Percentiles rank a stretch among this genome's conserved stretches.
These are phyloP conservation scores for Chironomus riparius DNA, from an alignment of 2,888 invertebrate genomes.

Conservation along the genomic window DNA sequence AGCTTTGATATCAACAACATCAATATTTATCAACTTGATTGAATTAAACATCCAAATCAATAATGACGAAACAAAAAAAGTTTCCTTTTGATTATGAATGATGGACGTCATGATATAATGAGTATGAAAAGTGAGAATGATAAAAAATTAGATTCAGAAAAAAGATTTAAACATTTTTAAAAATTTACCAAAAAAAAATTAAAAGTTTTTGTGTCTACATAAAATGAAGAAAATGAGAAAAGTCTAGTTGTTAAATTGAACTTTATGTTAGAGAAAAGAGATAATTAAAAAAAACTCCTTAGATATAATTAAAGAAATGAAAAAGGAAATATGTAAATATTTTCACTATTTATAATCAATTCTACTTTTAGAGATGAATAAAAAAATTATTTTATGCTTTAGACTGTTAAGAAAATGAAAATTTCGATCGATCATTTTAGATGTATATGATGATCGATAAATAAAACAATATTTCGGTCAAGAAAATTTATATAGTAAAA, in stretches of 20 bases:
- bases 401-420: neutral
- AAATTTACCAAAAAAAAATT: constrained; percentile 21
- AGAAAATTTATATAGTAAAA: neutral
- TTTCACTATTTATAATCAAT: constrained; percentile 1
- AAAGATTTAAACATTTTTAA: neutral
- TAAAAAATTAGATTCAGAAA: constrained; percentile 1
- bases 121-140: neutral
- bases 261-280: neutral
- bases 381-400: constrained; percentile 6
- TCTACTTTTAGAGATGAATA: neutral
- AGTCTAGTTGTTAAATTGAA: constrained; percentile 16
- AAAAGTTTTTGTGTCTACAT: constrained; percentile 16
- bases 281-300: neutral
- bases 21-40: no score
- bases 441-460: no score
- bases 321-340: neutral
- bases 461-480: neutral
- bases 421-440: neutral
- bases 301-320: neutral
- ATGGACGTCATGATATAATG: neutral
- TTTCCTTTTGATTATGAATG: neutral
- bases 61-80: no score
- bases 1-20: no score
- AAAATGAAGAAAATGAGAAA: neutral
- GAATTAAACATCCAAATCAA: no score